These are phyloP conservation scores for Aspidapion aeneum DNA, from an alignment of 2,888 invertebrate species.

Conservation along the genomic window DNA sequence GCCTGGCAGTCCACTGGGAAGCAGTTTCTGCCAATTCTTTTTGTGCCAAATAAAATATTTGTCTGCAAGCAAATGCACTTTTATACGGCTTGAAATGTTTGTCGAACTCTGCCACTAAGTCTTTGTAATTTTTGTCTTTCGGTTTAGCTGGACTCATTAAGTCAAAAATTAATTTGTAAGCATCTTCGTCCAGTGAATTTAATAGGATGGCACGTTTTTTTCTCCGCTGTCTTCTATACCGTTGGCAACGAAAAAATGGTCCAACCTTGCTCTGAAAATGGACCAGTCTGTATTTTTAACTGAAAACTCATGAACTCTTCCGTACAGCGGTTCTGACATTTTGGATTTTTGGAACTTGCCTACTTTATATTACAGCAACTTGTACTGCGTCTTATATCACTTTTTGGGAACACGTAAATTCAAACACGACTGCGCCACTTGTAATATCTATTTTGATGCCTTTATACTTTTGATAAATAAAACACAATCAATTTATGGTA, in stretches of 20 bases:
- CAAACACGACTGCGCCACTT: too few species aligned
- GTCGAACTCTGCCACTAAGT: slow-evolving; percentile 2
- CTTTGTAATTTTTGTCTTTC: slow-evolving; percentile 5
- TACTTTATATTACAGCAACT: not conserved
- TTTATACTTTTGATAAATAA: too few species aligned
- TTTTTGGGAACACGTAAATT: too few species aligned
- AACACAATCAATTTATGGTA: too few species aligned
- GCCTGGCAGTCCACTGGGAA: slow-evolving; percentile 26
- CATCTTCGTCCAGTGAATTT: not conserved
- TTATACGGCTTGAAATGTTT: slow-evolving; percentile 6
- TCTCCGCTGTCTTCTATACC: not conserved
- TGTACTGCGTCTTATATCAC: not conserved
- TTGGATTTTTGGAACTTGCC: not conserved
- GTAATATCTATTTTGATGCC: too few species aligned
- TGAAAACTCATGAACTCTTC: not conserved
- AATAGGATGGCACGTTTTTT: not conserved
- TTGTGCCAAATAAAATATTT: slow-evolving; percentile 26
- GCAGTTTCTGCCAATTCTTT: slow-evolving; percentile 22
- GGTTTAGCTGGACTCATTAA: slow-evolving; percentile 9
- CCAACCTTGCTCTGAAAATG: not conserved
- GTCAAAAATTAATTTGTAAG: slow-evolving; percentile 2
- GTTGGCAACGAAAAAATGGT: not conserved
- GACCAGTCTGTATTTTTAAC: not conserved
- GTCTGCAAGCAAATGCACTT: slow-evolving; percentile 22
- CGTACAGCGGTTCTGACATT: not conserved